Evolutionary conservation across 1,140 invertebrate species (phyloP), one percentile per base, ranked within the genome.

Genomic region (Zophobas atratus): DNA sequence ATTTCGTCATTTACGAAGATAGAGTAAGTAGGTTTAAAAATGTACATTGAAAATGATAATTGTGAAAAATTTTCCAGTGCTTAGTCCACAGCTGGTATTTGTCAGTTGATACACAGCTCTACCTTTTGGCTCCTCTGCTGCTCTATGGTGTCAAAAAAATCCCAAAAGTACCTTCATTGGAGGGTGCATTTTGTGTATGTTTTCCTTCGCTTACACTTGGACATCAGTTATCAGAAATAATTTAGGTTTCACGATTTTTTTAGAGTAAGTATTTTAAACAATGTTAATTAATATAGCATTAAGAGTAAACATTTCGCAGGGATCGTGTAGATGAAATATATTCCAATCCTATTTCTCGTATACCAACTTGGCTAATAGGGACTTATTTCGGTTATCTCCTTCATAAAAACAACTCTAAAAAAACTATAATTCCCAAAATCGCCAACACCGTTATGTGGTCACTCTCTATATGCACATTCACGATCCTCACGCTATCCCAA

Each of bases 41-140:
- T 20, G 36, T 6, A n/a, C 32, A 41, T 41, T 43, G 20, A 20
- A 20, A 20, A 46, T 4, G 20, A n/a, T 46, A 35, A 6, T 2
- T 36, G 8, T 5, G 4, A 6, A 57, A 67, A n/a, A 20, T 55
- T 51, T 43, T 81, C 46, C 51, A 82, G 82, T 86, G 86, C 77
- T 73, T 86, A n/a, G 72, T 49, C 0, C 84, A 86, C 32, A 77
- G 82, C 1, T 87, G 86, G 86, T 86, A 86, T 60, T 79, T 86
- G 20, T 79, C 84, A 6, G 81, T 82, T 2, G 85, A 86, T 72
- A 86, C 85, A 84, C 86, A 86, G 46, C 75, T 85, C 8, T 84
- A 81, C 71, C 80, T 77, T 60, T 39, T 86, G 33, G 82, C 84
- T 4, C 86, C 85, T 36, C 20, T 20, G 20, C 20, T 20, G 20